Conservation (phyloP, 2,888 invertebrate genomes). For the Hemicrepidius hirtus region DNA sequence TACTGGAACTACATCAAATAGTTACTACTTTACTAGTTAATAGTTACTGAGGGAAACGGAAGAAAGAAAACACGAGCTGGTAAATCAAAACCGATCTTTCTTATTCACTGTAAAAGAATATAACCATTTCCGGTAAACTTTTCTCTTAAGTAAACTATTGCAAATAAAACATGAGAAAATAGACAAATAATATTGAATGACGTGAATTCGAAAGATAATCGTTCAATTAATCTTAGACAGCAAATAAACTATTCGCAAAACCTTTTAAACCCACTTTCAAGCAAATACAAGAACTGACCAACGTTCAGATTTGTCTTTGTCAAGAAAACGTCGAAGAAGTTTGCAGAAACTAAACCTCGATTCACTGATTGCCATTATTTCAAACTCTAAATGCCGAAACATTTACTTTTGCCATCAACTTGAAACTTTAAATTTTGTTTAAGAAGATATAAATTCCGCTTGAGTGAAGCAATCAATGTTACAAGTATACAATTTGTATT, state of each 20-base stretch:
- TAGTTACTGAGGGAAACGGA: no score
- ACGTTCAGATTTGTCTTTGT: conserved; percentile 21
- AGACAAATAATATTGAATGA: not conserved
- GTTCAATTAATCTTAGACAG: conserved; percentile 19
- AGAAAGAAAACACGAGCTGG: no score
- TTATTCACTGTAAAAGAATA: no score
- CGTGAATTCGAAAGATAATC: not conserved
- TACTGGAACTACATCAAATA: no score
- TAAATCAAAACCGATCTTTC: no score
- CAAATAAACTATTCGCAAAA: conserved; percentile 18
- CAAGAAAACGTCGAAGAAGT: conserved; percentile 4
- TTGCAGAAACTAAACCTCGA: not conserved
- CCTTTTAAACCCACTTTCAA: conserved; percentile 20
- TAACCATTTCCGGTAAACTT: no score
- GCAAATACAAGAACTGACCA: conserved; percentile 20
- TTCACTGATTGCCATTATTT: conserved; percentile 6
- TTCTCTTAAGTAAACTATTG: not conserved
- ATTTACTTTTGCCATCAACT: no score
- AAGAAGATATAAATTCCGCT: no score
- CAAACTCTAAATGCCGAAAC: no score
- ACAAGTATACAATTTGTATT: not conserved
- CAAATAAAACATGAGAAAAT: not conserved
- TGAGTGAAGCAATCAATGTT: no score
- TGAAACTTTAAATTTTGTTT: no score
- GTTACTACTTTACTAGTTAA: no score